Base-by-base conservation (phyloP, 2,888 invertebrate species). In the Artemia sinica region DNA sequence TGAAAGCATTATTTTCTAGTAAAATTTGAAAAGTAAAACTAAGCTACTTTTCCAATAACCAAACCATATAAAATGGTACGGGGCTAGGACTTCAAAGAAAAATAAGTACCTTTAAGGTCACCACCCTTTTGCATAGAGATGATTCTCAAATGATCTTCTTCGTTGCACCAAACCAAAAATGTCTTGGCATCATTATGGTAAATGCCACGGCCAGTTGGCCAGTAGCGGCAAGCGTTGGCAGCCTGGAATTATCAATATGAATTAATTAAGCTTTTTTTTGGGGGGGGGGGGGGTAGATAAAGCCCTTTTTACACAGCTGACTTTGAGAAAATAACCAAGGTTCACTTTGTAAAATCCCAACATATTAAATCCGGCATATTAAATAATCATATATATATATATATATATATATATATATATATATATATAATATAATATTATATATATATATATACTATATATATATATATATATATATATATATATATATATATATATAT, bases 101-200 rank as follows among this genome's bases (percentile, higher is more conserved):
- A 9, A 58, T 18, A 58, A n/a, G n/a, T 58, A 58, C 73, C 73
- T 49, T 70, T 70, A 77, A 93, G 84, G 81, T 94, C 91, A 76
- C 93, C 93, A 74, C 93, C 95, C 87, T 88, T 89, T 81, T 95
- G 93, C 95, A 96, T 96, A 78, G 94, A 95, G 81, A 96, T 96
- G 77, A 96, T 87, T 75, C 96, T 89, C 77, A 95, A 86, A 80
- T 96, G 96, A 83, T 96, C 96, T 81, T 96, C 96, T 80, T 96
- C 95, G 79, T 95, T 96, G 84, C 89, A 89, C 95, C 96, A 96
- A 74, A 96, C 89, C 80, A 92, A 84, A 88, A 96, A 96, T 75
- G 92, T 93, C 83, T 95, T 95, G 82, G 85, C 86, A 78, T 93
- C 91, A 79, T 96, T 96, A 77, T 80, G 80, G 77, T 75, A 81